A percentile compares a stretch with the other conserved stretches of the same genome.
These are phyloP conservation scores for Tinea semifulvella DNA, from an alignment of 2,888 invertebrate species.

Conservation along the genomic window DNA sequence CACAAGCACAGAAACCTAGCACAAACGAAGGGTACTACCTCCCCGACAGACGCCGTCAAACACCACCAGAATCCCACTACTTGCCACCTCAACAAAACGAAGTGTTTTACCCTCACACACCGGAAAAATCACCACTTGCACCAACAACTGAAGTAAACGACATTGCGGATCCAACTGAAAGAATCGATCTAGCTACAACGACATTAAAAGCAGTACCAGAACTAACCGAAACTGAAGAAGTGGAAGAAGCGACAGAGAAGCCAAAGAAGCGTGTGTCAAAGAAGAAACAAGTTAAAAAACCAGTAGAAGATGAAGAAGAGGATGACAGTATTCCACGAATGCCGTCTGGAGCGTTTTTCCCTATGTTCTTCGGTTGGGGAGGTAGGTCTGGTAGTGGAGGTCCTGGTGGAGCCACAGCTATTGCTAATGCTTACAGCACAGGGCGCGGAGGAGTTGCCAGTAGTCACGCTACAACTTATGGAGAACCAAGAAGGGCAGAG, in stretches of 20 bases:
- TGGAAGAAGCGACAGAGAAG: slow-evolving; percentile 33
- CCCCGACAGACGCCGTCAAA: slow-evolving; percentile 53
- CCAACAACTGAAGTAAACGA: slow-evolving; percentile 31
- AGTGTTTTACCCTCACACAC: slow-evolving; percentile 24
- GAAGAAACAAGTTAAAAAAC: slow-evolving; percentile 47
- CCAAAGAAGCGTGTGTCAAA: slow-evolving; percentile 43
- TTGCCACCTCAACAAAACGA: slow-evolving; percentile 50
- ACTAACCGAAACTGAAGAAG: slow-evolving; percentile 40
- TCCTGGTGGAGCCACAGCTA: slow-evolving; percentile 71
- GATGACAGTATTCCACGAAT: slow-evolving; percentile 54
- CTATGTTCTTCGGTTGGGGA: slow-evolving; percentile 69
- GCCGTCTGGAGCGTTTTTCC: slow-evolving; percentile 70
- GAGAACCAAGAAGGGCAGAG: slow-evolving; percentile 59
- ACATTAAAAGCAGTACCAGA: slow-evolving; percentile 39
- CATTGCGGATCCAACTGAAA: slow-evolving; percentile 32
- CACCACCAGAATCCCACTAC: slow-evolving; percentile 30
- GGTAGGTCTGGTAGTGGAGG: slow-evolving; percentile 46
- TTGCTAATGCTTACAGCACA: slow-evolving; percentile 78
- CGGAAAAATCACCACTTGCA: slow-evolving; percentile 2
- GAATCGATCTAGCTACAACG: slow-evolving; percentile 35
- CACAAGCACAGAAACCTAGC: slow-evolving; percentile 32
- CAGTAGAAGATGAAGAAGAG: slow-evolving; percentile 55
- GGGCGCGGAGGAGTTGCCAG: slow-evolving; percentile 75
- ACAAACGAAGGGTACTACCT: slow-evolving; percentile 39
- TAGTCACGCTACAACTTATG: slow-evolving; percentile 78